Evolutionary conservation across 1,140 invertebrate genomes (phyloP), one percentile per base, ranked within the genome.

Genomic region (Teleogryllus occipitalis): DNA sequence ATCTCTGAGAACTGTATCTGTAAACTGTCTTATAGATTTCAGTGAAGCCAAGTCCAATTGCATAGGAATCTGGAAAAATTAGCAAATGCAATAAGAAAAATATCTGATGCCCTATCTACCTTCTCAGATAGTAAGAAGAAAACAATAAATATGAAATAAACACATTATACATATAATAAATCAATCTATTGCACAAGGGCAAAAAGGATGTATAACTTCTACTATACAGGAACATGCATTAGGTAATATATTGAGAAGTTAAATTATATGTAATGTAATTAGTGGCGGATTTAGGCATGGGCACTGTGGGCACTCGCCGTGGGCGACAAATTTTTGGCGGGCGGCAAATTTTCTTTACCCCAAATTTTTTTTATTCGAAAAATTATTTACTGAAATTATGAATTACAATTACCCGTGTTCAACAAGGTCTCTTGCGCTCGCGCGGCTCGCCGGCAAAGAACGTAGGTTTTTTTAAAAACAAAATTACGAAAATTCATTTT

Each of bases 41-140:
- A 95, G 87, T 0, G 90, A 93, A 47, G 90, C 87, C 12, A 95
- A 85, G 85, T 95, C 92, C 22, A 95, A 82, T 80, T 92, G 87
- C 88, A 93, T 92, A 22, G 92, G 91, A 81, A 92, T 88, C 90
- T 94, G 83, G 79, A 86, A 84, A 83, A 47, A 76, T 18, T n/a
- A 18, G 27, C 12, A 80, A 65, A 75, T 47, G 12, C 10, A 74
- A 21, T 81, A 72, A 49, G 7, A 10, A 77, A 27, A 76, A 12
- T 46, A 27, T 7, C 75, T 27, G 39, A 8, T 21, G 12, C n/a
- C 73, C 14, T 10, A 4, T 8, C n/a, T 74, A 74, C 8, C 18
- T 2, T 21, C 73, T 4, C 8, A 74, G 10, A 21, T 27, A 15
- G 8, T 27, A 74, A n/a, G 0, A n/a, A 15, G 27, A 74, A 8